Evolutionary conservation across 2,888 invertebrate species (phyloP), one percentile per base, ranked within the genome.

Genomic region (Icerya purchasi): DNA sequence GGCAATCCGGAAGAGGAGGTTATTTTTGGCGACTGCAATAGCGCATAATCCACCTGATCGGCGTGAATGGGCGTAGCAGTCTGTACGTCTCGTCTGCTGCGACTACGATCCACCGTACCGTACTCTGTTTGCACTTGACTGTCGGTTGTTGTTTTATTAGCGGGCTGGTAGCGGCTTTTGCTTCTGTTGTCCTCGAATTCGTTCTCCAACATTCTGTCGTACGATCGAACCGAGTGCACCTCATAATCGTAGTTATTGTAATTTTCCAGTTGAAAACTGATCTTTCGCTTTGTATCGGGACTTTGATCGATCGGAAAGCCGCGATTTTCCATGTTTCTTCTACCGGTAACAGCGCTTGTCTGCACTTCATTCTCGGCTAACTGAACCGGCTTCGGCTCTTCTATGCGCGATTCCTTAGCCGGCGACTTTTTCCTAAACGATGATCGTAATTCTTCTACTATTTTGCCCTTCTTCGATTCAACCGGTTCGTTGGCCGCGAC

Each of bases 381-480:
- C 52, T 36, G 55, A 36, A 50, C 24, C 2, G 51, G 52, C 5
- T 36, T n/a, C n/a, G 20, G 22, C 18, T 50, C 14, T 21, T n/a
- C 24, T 19, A 20, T 25, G 57, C 53, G 22, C 57, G 58, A 10
- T 50, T 56, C 54, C 8, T 59, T 62, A 14, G 49, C 57, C 2
- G 22, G 53, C 22, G 56, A 57, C 53, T 62, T 59, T 22, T 60
- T 62, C 54, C 62, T 63, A 3, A 64, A 60, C 21, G 64, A 64
- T 10, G 64, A 64, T 50, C 61, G 22, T n/a, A 64, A 50, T 50
- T 64, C 64, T 3, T 61, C 59, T 36, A 64, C 50, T 2, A 64
- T 58, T 20, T 56, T 51, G 14, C 56, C 52, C 22, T n/a, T 60
- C 56, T 52, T 60, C 56, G 25, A 19, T 56, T 36, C 36, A 14